Base-by-base conservation (phyloP, 2,888 invertebrate genomes). In the Pammene aurita region DNA sequence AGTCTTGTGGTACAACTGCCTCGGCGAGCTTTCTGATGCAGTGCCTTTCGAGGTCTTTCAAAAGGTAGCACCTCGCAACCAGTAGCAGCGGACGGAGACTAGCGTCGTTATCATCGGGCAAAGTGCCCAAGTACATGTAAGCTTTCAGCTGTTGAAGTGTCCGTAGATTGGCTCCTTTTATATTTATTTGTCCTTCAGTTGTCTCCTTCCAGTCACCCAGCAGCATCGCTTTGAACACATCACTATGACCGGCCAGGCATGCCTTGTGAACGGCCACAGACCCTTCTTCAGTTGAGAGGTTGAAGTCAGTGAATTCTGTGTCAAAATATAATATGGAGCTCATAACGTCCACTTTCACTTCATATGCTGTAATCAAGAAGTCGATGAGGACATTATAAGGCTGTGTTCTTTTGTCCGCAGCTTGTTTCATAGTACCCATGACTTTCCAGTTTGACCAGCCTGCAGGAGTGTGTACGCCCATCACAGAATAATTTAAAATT, bases 21-120 rank as follows among this genome's bases (percentile, higher is more conserved):
- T 46, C 46, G 7, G 46, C 46, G 2, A 46, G 14, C n/a, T 46
- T 46, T 7, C 46, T 46, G 6, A 46, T 46, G 46, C 46, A 46
- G 46, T 46, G 46, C n/a, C n/a, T 46, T 46, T 46, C 46, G n/a
- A 46, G 46, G n/a, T 46, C 14, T n/a, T 46, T n/a, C 14, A 46
- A n/a, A 13, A 46, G 13, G 46, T 46, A 46, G 5, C n/a, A n/a
- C 14, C 46, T n/a, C 5, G 46, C 46, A 46, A 46, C 14, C 46
- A 46, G 14, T n/a, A 46, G n/a, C 7, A 46, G 46, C 0, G 46
- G 14, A 9, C 46, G 14, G 6, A 46, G 14, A 5, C 6, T n/a
- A 46, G n/a, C 46, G 6, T 26, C 26, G 26, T 26, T 26, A 26
- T 26, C 4, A 26, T 46, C 46, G 6, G 46, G 46, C 6, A 46